A percentile compares a stretch with the other conserved stretches of the same genome.
phyloP scores from a whole-genome alignment of 2,797 vertebrate species.

The Bufotes viridis region DNA sequence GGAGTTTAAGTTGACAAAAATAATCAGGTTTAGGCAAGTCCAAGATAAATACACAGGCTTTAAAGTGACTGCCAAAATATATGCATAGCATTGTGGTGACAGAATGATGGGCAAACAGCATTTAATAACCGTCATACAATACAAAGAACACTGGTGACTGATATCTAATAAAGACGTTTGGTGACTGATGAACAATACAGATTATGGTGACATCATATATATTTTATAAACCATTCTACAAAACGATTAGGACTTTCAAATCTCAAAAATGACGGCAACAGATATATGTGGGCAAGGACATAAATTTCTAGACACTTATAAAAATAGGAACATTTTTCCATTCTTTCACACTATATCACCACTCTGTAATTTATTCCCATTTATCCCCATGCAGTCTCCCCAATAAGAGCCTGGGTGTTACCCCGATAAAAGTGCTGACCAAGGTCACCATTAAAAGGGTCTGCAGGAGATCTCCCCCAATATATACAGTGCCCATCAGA shows the following conservation, averaged over 20 bases:
- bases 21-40: constrained; percentile 8
- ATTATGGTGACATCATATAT: not conserved
- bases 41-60: constrained; percentile 7
- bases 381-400: too few species aligned
- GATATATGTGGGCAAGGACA: not conserved
- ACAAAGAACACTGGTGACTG: not conserved
- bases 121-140: not conserved
- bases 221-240: not conserved
- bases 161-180: not conserved
- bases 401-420: too few species aligned
- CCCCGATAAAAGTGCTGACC: too few species aligned
- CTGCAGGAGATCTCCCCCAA: too few species aligned
- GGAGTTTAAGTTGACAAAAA: constrained; percentile 11
- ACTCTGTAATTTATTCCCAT: too few species aligned
- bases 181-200: not conserved
- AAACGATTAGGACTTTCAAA: not conserved
- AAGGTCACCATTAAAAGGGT: too few species aligned
- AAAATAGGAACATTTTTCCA: too few species aligned
- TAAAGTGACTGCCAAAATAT: constrained; percentile 13
- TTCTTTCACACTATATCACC: too few species aligned
- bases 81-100: constrained; percentile 10
- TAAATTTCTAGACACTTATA: too few species aligned
- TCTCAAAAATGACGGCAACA: not conserved
- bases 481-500: too few species aligned
- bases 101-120: not conserved